Base-by-base conservation (phyloP, 2,888 invertebrate genomes). In the Rhagonycha fulva region DNA sequence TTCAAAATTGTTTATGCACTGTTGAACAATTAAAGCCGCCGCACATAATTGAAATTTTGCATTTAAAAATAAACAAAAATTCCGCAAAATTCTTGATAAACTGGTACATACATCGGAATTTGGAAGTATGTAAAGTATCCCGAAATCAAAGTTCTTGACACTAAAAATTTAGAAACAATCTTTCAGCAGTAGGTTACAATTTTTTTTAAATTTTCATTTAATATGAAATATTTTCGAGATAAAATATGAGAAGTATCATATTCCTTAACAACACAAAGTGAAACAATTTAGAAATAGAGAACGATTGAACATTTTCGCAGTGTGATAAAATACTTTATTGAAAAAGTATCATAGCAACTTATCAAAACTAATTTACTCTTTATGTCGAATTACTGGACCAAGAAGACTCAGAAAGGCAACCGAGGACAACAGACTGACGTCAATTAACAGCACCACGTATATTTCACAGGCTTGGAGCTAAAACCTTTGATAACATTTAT, bases 351-450 rank as follows among this genome's bases (percentile, higher is more conserved):
- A 14, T n/a, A n/a, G 26, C 23, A 26, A 14, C 63, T 66, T 66
- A 66, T 66, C 23, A 66, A 66, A 66, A 66, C 62, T 72, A 72
- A 76, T 63, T 75, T 68, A 72, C 26, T 70, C 63, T 47, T 69
- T 71, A 71, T 76, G 72, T 70, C 62, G 72, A 76, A 76, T 76
- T 76, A 72, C 63, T 72, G 72, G 63, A 69, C 68, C 68, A 72
- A 66, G 69, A 47, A 69, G 24, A 68, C 62, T 72, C 72, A 70
- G 72, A 76, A 72, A 72, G 71, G 75, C 61, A 14, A 62, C 26
- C n/a, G 61, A 72, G 69, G 74, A 68, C 69, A 70, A 74, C 23
- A 32, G 63, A 30, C 68, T 72, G 68, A 62, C 23, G 67, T 68
- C 72, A 72, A 68, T 72, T 72, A 72, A 68, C 68, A 61, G 61